These are phyloP conservation scores for Alligator mississippiensis DNA, from an alignment of 2,113 vertebrate genomes.

Conservation along the genomic window DNA sequence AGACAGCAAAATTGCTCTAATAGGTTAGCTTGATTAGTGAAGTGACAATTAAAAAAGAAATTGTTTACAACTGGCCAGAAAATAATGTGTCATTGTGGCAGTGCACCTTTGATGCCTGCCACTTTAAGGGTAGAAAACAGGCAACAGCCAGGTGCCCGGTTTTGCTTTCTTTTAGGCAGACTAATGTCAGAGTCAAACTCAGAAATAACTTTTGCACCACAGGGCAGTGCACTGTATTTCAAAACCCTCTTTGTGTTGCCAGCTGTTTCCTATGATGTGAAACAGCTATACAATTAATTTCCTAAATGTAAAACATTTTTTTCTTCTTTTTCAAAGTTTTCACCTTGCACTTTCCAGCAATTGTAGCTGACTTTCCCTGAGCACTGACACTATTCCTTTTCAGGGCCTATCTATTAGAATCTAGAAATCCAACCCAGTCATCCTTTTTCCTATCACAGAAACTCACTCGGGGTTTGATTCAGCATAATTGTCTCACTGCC, in stretches of 20 bases:
- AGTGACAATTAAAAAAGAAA: too few relatives aligned
- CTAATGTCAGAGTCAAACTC: neutral
- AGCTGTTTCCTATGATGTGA: neutral
- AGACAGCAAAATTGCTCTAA: too few relatives aligned
- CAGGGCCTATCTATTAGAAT: neutral
- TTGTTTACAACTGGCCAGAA: too few relatives aligned
- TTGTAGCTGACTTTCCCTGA: neutral
- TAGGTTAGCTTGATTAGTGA: too few relatives aligned
- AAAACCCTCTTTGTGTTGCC: neutral
- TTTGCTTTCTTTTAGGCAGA: neutral
- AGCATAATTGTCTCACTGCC: neutral
- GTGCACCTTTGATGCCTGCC: too few relatives aligned
- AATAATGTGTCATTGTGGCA: too few relatives aligned
- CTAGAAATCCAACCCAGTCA: neutral
- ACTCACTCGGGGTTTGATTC: neutral
- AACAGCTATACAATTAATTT: neutral
- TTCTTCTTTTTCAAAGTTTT: neutral
- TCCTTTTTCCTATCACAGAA: neutral
- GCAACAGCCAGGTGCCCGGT: too few relatives aligned
- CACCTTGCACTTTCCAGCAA: neutral
- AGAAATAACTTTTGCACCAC: neutral
- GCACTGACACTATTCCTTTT: neutral
- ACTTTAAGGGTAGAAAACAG: too few relatives aligned
- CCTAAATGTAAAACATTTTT: neutral
- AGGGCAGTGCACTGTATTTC: neutral